These are phyloP conservation scores for Drosophila grimshawi DNA, from an alignment of 1,140 invertebrate species.

Conservation along the genomic window DNA sequence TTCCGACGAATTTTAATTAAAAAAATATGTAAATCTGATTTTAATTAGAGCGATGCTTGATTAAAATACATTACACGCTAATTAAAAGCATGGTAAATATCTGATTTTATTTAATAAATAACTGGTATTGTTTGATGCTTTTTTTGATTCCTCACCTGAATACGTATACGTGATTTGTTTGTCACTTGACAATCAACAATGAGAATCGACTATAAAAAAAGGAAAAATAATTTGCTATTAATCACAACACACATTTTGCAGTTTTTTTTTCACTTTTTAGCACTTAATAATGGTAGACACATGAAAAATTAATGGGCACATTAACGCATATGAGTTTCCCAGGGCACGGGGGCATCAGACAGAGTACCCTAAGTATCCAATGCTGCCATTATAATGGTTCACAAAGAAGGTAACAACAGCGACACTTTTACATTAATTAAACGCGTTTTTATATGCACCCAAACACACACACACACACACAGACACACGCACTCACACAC, in stretches of 20 bases:
- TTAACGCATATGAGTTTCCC: slow-evolving; percentile 48
- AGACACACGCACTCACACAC: slow-evolving; percentile 1
- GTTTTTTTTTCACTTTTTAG: slow-evolving; percentile 45
- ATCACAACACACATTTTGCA: slow-evolving; percentile 1
- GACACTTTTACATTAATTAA: slow-evolving; percentile 80
- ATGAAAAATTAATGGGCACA: slow-evolving; percentile 69
- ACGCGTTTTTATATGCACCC: slow-evolving; percentile 74
- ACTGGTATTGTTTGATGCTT: background rate
- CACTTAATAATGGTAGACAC: slow-evolving; percentile 64
- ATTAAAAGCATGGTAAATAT: slow-evolving; percentile 3
- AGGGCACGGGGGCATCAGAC: slow-evolving; percentile 5
- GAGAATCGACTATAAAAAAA: background rate
- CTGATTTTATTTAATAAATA: background rate
- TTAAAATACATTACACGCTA: background rate
- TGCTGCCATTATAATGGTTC: slow-evolving; percentile 28
- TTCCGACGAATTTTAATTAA: background rate
- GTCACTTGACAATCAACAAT: background rate
- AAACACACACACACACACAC: slow-evolving; percentile 17
- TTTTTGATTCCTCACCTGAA: slow-evolving; percentile 7
- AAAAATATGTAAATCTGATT: background rate
- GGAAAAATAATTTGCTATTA: slow-evolving; percentile 7
- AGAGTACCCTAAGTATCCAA: slow-evolving; percentile 29
- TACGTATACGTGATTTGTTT: slow-evolving; percentile 12
- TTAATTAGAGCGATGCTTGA: slow-evolving; percentile 6
- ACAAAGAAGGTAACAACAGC: slow-evolving; percentile 47